Evolutionary conservation across 1,140 invertebrate species (phyloP).

Genomic region (Hydropsyche tenuis): DNA sequence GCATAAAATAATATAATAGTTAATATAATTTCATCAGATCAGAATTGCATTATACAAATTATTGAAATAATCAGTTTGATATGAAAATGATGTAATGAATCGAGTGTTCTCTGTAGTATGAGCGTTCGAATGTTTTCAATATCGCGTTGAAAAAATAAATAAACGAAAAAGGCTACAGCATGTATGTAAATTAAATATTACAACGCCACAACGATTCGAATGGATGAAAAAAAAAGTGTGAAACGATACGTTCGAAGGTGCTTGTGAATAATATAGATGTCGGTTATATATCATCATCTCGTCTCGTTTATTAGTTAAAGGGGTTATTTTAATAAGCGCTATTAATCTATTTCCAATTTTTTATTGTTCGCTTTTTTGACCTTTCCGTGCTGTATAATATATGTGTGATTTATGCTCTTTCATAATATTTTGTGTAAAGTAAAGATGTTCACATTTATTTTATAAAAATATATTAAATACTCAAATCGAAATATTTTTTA

Average conservation of each 20-base stretch:
- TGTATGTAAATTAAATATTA: constrained; percentile 26
- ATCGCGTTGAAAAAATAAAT: neutral
- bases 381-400: too few species aligned
- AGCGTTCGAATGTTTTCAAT: constrained; percentile 13
- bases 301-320: constrained; percentile 12
- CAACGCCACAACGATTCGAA: constrained; percentile 4
- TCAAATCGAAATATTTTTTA: too few species aligned
- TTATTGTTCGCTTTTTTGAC: neutral
- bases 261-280: constrained; percentile 21
- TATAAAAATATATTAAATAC: neutral
- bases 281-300: constrained; percentile 22
- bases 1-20: too few species aligned
- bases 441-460: neutral
- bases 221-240: neutral
- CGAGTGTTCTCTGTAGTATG: too few species aligned
- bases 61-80: too few species aligned
- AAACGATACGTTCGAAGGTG: neutral
- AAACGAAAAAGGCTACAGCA: neutral
- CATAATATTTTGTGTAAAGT: neutral
- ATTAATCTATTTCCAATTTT: constrained; percentile 20
- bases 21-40: too few species aligned
- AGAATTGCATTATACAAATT: too few species aligned
- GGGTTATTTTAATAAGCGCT: constrained; percentile 24
- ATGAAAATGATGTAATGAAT: too few species aligned
- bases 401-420: neutral